phyloP scores from a whole-genome alignment of 1,140 invertebrate species.

The Apis laboriosa region DNA sequence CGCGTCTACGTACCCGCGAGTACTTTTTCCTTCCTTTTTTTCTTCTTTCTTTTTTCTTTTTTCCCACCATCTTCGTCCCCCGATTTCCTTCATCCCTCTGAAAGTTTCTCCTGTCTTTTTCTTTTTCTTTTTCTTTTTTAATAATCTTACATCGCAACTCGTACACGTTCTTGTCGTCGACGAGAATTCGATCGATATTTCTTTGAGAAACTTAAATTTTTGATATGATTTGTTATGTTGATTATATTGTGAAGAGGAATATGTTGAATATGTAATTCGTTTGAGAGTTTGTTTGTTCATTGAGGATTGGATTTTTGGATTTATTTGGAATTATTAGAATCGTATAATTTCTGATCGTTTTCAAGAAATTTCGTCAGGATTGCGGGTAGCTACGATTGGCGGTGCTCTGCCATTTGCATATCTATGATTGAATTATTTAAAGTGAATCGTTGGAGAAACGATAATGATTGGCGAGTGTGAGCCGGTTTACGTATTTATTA shows the following conservation, averaged over 20 bases:
- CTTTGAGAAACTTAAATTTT: no score
- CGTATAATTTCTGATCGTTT: not conserved
- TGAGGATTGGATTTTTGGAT: no score
- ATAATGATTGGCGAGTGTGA: constrained; percentile 31
- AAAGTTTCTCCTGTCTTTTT: not conserved
- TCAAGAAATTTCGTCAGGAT: constrained; percentile 2
- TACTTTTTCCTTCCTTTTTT: not conserved
- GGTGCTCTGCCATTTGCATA: constrained; percentile 31
- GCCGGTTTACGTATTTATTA: constrained; percentile 16
- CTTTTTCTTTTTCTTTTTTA: not conserved
- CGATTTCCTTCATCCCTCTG: not conserved
- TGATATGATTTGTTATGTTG: no score
- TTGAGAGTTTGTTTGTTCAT: no score
- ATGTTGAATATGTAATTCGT: no score
- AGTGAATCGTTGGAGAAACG: constrained; percentile 32
- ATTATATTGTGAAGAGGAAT: no score
- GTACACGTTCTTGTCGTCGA: no score
- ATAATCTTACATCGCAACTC: no score
- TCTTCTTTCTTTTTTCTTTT: not conserved
- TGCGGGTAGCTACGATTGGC: not conserved
- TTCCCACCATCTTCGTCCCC: not conserved
- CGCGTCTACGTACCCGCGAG: not conserved
- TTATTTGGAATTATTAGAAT: no score
- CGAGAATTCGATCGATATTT: no score
- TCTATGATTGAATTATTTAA: constrained; percentile 23